phyloP scores from a whole-genome alignment of 1,140 invertebrate species.

The Brachionus plicatilis region DNA sequence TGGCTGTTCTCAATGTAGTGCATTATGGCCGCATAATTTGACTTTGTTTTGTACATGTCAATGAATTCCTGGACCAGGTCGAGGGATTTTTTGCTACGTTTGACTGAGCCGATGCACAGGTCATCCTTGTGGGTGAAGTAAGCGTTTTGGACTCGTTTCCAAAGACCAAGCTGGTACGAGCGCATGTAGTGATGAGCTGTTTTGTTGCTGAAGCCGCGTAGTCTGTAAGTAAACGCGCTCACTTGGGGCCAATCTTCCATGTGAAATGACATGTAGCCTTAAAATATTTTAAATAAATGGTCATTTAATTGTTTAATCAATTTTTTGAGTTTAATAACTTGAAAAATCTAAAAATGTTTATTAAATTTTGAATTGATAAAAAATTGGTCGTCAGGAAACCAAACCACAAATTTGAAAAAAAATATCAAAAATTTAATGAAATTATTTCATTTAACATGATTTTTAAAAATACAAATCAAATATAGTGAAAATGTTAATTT shows the following conservation, averaged over 20 bases:
- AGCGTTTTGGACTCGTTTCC: not conserved
- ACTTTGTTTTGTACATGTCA: conserved; percentile 23
- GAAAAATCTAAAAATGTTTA: too few species aligned
- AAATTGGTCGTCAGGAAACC: too few species aligned
- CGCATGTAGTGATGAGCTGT: conserved; percentile 42
- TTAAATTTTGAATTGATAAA: too few species aligned
- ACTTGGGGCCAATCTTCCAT: conserved; percentile 41
- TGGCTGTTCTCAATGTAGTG: conserved; percentile 40
- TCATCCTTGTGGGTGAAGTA: not conserved
- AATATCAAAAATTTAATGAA: too few species aligned
- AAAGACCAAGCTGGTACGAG: not conserved
- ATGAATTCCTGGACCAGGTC: not conserved
- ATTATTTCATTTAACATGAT: too few species aligned
- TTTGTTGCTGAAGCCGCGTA: conserved; percentile 40
- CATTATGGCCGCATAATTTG: conserved; percentile 30
- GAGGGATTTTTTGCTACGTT: not conserved
- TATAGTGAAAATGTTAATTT: too few species aligned
- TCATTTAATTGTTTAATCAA: not conserved
- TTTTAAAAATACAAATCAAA: too few species aligned
- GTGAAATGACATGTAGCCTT: conserved; percentile 40
- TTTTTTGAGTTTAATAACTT: too few species aligned
- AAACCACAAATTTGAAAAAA: too few species aligned
- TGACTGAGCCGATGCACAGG: not conserved
- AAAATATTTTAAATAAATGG: not conserved
- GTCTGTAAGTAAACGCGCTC: conserved; percentile 37